Conservation (phyloP, 2,888 invertebrate species). For the Nephrotoma flavescens region DNA sequence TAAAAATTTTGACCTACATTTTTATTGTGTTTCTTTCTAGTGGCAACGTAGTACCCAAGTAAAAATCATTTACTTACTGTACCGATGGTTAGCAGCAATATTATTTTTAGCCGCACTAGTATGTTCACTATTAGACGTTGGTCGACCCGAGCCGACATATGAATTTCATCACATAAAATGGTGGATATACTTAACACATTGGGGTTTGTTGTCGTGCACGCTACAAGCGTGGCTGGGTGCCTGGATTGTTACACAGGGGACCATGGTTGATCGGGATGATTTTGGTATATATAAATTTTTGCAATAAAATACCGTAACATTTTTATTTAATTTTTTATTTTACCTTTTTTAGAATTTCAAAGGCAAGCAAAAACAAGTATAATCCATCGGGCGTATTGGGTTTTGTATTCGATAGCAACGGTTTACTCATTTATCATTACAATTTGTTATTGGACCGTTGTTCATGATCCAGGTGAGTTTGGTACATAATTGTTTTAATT, state of each 20-base stretch:
- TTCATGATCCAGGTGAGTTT: conserved; percentile 51
- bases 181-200: conserved; percentile 34
- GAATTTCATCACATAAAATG: conserved; percentile 33
- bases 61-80: conserved; percentile 31
- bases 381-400: conserved; percentile 30
- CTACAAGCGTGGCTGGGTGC: conserved; percentile 32
- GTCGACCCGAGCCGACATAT: conserved; percentile 28
- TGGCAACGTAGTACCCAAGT: conserved; percentile 34
- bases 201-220: conserved; percentile 31
- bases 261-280: conserved; percentile 35
- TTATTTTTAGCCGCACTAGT: conserved; percentile 32
- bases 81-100: conserved; percentile 33
- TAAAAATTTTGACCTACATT: background rate
- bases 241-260: conserved; percentile 33
- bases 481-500: background rate
- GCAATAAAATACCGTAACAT: background rate
- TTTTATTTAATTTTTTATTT: background rate
- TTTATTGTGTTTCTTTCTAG: conserved; percentile 14
- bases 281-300: conserved; percentile 15
- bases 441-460: conserved; percentile 36
- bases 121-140: conserved; percentile 31
- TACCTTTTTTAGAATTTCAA: conserved; percentile 21
- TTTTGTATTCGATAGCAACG: conserved; percentile 31
- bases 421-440: conserved; percentile 33
- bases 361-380: conserved; percentile 31